A percentile compares a stretch with the other conserved stretches of the same genome.
Evolutionary conservation across 2,113 vertebrate genomes (phyloP).

Genomic region (Brevimyrus niger): DNA sequence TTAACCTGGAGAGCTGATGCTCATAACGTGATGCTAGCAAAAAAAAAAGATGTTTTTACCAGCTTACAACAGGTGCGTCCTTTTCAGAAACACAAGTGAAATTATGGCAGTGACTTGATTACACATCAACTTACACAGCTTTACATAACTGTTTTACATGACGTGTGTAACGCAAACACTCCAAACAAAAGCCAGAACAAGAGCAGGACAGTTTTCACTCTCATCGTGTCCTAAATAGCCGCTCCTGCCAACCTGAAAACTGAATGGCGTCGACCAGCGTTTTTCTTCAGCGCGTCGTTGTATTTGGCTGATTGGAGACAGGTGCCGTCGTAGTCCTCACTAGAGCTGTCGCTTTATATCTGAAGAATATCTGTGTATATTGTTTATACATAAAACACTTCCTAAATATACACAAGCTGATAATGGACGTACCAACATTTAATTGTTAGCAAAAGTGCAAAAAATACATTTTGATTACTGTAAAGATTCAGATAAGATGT

Average conservation of each 20-base stretch:
- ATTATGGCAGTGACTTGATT: too few species aligned
- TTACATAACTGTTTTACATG: too few species aligned
- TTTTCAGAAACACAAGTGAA: background rate
- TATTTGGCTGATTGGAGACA: background rate
- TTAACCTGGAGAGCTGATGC: background rate
- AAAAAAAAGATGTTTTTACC: background rate
- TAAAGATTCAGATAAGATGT: background rate
- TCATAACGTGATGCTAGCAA: background rate
- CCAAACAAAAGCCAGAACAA: too few species aligned
- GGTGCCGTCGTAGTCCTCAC: background rate
- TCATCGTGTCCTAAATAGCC: too few species aligned
- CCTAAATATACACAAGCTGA: background rate
- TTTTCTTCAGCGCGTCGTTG: background rate
- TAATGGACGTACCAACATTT: background rate
- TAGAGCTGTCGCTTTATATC: background rate
- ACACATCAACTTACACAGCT: too few species aligned
- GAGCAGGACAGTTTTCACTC: too few species aligned
- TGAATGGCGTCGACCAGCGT: background rate
- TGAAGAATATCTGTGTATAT: background rate
- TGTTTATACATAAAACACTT: background rate
- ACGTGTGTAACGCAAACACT: background rate
- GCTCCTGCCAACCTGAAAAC: background rate
- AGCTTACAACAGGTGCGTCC: background rate
- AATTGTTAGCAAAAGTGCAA: background rate
- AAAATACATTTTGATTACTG: background rate